phyloP scores from a whole-genome alignment of 1,140 invertebrate species.

The Globodera rostochiensis region DNA sequence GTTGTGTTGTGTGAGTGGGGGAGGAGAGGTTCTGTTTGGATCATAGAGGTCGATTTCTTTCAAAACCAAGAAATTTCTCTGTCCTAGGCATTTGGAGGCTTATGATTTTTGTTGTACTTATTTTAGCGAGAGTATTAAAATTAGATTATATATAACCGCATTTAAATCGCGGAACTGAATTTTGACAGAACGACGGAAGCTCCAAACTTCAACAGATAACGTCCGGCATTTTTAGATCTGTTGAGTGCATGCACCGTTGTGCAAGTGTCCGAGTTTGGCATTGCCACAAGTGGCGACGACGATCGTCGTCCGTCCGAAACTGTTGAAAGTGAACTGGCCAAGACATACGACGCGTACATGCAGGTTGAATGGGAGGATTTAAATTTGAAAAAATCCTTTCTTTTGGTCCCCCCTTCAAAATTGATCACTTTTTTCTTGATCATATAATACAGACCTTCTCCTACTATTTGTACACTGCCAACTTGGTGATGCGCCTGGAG shows the following conservation, averaged over 20 bases:
- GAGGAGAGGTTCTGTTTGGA: too few species aligned
- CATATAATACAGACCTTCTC: constrained; percentile 76
- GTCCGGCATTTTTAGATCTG: neutral
- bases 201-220: neutral
- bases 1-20: too few species aligned
- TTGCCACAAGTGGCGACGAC: constrained; percentile 38
- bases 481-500: constrained; percentile 84
- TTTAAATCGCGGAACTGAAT: too few species aligned
- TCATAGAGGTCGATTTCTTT: too few species aligned
- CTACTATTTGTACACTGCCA: constrained; percentile 81
- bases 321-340: constrained; percentile 39
- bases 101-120: too few species aligned
- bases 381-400: neutral
- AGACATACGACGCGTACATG: constrained; percentile 43
- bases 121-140: too few species aligned
- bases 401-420: neutral
- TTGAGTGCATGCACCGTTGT: constrained; percentile 36
- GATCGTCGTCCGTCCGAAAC: constrained; percentile 41
- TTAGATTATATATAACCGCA: too few species aligned
- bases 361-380: constrained; percentile 11
- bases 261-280: constrained; percentile 44
- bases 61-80: neutral
- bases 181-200: too few species aligned
- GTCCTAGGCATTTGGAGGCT: too few species aligned
- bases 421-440: constrained; percentile 37